Conservation (phyloP, 53 echinoderm and acorn worm genomes). For the Arbacia lixula region DNA sequence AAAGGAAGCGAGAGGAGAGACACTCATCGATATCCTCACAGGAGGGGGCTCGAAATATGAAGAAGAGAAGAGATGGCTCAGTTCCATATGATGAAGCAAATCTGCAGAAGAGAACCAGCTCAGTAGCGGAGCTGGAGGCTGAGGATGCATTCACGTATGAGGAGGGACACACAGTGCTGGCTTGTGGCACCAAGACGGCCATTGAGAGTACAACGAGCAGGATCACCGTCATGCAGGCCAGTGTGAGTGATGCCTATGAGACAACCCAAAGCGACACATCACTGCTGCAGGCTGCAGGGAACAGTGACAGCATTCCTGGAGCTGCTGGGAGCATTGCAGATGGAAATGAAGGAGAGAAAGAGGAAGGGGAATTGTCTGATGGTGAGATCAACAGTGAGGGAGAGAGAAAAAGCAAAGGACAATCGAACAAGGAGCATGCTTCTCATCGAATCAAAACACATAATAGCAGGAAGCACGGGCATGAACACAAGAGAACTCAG, state of each 20-base stretch:
- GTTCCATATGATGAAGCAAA: background rate
- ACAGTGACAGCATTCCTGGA: too few relatives aligned
- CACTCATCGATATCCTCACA: background rate
- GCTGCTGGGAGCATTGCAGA: background rate
- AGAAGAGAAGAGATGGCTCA: background rate
- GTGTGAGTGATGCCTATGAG: constrained; percentile 32
- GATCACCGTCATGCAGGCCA: constrained; percentile 7
- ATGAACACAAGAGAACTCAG: too few relatives aligned
- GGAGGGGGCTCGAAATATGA: background rate
- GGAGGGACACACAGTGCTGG: constrained; percentile 50
- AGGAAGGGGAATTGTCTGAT: constrained; percentile 30
- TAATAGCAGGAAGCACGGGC: too few relatives aligned
- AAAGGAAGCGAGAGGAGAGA: constrained; percentile 7
- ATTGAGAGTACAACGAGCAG: constrained; percentile 47
- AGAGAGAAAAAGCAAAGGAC: background rate
- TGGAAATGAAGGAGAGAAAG: background rate
- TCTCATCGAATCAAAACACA: too few relatives aligned
- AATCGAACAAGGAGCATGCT: too few relatives aligned
- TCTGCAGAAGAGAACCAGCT: background rate
- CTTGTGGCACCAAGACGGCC: constrained; percentile 13
- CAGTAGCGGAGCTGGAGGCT: background rate
- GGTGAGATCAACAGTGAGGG: constrained; percentile 34
- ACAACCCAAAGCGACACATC: constrained; percentile 26
- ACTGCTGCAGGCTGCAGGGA: background rate
- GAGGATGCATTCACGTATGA: constrained; percentile 5